phyloP scores from a whole-genome alignment of 2,888 invertebrate species.

The Empis stercorea region DNA sequence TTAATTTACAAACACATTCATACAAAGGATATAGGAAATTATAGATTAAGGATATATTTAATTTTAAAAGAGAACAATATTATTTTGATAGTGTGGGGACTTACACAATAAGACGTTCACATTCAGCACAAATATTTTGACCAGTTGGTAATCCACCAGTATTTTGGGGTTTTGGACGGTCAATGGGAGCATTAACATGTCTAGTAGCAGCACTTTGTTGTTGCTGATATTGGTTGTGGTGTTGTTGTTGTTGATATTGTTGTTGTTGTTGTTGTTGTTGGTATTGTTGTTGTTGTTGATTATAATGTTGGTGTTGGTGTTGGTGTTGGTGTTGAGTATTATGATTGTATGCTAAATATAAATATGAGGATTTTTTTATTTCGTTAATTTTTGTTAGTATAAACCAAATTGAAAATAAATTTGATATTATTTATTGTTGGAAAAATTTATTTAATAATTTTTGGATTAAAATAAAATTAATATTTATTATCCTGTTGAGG shows the following conservation, averaged over 20 bases:
- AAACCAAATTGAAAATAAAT: too few relatives aligned
- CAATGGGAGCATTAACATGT: slow-evolving; percentile 64
- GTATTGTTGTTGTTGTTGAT: slow-evolving; percentile 14
- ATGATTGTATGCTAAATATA: background rate
- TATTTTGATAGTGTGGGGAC: too few relatives aligned
- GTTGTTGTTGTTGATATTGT: slow-evolving; percentile 17
- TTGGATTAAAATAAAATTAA: too few relatives aligned
- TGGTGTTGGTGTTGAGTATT: slow-evolving; percentile 13
- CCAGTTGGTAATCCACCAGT: slow-evolving; percentile 67
- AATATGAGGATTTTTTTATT: background rate
- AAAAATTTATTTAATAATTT: too few relatives aligned
- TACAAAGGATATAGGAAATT: background rate
- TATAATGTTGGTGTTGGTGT: slow-evolving; percentile 18
- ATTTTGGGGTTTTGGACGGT: slow-evolving; percentile 50
- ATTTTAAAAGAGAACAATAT: too few relatives aligned
- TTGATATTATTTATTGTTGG: too few relatives aligned
- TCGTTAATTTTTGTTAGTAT: background rate
- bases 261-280: slow-evolving; percentile 18
- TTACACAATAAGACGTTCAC: slow-evolving; percentile 96
- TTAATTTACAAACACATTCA: too few relatives aligned
- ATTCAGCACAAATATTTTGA: slow-evolving; percentile 92
- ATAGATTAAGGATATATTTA: background rate
- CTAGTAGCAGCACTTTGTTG: slow-evolving; percentile 31
- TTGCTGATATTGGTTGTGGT: slow-evolving; percentile 12
- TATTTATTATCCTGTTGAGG: too few relatives aligned